Percentiles rank a stretch among this genome's conserved stretches.
Conservation (phyloP, 2,113 vertebrate species). For the Phaethornis superciliosus region DNA sequence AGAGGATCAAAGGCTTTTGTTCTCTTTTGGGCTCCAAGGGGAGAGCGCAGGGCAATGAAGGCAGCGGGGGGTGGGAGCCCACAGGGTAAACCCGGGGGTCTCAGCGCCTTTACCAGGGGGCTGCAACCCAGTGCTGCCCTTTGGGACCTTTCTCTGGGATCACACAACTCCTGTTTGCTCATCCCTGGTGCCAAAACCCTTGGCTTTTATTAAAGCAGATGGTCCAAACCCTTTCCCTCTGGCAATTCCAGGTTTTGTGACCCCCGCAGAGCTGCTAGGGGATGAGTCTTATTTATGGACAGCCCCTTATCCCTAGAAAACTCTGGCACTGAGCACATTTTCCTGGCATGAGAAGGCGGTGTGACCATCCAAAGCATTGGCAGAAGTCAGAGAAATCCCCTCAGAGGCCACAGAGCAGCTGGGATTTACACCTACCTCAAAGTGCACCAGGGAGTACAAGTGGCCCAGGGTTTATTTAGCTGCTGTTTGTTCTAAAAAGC, state of each 20-base stretch:
- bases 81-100: neutral
- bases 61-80: neutral
- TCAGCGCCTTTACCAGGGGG: accelerated
- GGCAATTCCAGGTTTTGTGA: neutral
- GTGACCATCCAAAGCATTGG: neutral
- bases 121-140: neutral
- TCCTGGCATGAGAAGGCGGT: accelerated
- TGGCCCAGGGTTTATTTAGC: constrained; percentile 12
- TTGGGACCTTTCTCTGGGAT: neutral
- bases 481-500: neutral
- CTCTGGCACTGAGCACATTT: accelerated
- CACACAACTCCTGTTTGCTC: neutral
- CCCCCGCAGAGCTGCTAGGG: neutral
- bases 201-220: neutral
- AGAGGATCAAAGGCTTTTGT: constrained; percentile 54
- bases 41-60: neutral
- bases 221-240: neutral
- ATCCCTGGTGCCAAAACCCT: neutral
- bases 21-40: neutral
- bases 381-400: neutral
- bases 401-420: neutral
- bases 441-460: neutral
- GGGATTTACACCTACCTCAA: accelerated
- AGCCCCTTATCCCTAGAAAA: neutral
- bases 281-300: accelerated